phyloP scores from a whole-genome alignment of 2,797 vertebrate genomes.

The Eospalax fontanierii region DNA sequence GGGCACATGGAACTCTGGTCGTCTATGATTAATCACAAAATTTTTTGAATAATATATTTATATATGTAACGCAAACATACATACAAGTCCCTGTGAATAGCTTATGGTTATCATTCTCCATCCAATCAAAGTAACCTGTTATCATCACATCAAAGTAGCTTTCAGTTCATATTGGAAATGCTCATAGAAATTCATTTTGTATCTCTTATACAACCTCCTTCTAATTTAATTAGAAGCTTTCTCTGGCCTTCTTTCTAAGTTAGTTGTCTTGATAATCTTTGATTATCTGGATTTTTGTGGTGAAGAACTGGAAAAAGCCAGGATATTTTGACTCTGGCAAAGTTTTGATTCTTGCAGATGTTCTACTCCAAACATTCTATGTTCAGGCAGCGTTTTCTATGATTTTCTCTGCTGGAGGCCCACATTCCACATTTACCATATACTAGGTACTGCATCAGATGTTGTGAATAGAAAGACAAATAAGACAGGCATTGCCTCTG shows the following conservation, averaged over 20 bases:
- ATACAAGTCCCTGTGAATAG: neutral
- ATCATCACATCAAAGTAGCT: neutral
- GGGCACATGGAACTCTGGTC: constrained; percentile 42
- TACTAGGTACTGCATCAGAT: neutral
- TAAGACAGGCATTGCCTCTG: neutral
- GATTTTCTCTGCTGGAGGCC: constrained; percentile 32
- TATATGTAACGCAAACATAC: neutral
- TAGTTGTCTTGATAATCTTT: constrained; percentile 32
- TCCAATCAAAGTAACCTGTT: neutral
- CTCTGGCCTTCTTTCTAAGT: constrained; percentile 31
- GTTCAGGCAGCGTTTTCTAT: neutral
- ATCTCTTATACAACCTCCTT: neutral
- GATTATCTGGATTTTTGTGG: constrained; percentile 37
- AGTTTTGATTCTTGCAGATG: constrained; percentile 17
- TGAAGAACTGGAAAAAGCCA: constrained; percentile 7
- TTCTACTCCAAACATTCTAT: constrained; percentile 42
- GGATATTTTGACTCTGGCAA: constrained; percentile 37
- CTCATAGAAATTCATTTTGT: constrained; percentile 48
- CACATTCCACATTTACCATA: neutral
- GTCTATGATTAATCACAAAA: constrained; percentile 58
- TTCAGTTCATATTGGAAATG: neutral
- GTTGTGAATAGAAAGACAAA: neutral
- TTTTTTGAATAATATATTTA: neutral
- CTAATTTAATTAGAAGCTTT: constrained; percentile 10
- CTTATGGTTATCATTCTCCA: neutral